A percentile compares a stretch with the other conserved stretches of the same genome.
phyloP scores from a whole-genome alignment of 1,140 invertebrate genomes.

The Octopus bimaculoides region DNA sequence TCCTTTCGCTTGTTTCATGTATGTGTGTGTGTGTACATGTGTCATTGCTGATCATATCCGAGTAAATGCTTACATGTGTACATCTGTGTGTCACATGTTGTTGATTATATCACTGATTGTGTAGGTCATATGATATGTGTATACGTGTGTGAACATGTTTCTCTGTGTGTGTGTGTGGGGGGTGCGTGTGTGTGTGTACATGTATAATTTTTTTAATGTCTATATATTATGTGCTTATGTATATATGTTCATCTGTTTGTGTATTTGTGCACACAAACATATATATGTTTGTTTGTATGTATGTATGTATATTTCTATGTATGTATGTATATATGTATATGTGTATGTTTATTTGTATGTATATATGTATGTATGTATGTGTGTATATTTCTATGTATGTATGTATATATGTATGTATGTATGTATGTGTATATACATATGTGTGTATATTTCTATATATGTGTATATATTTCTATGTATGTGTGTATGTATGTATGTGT shows the following conservation, averaged over 20 bases:
- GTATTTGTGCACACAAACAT: background rate
- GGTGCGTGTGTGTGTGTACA: background rate
- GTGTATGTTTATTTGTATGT: background rate
- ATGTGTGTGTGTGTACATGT: too few species aligned
- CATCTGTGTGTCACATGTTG: too few species aligned
- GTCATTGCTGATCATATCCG: too few species aligned
- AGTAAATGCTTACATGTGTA: too few species aligned
- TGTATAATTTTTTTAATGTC: constrained; percentile 1
- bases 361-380: background rate
- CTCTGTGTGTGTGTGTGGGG: background rate
- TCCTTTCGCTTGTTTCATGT: too few species aligned
- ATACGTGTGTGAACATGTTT: background rate
- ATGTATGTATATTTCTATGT: background rate
- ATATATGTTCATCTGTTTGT: background rate
- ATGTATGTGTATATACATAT: background rate
- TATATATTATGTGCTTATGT: background rate
- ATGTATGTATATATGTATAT: background rate
- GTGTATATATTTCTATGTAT: background rate
- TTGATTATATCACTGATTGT: too few species aligned
- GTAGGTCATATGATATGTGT: too few species aligned
- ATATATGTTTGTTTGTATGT: background rate
- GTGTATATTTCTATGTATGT: background rate
- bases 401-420: background rate
- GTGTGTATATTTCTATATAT: background rate
- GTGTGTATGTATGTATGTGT: background rate